Evolutionary conservation across 2,113 vertebrate species (phyloP), one percentile per base, ranked within the genome.

Genomic region (Sylvietta virens): DNA sequence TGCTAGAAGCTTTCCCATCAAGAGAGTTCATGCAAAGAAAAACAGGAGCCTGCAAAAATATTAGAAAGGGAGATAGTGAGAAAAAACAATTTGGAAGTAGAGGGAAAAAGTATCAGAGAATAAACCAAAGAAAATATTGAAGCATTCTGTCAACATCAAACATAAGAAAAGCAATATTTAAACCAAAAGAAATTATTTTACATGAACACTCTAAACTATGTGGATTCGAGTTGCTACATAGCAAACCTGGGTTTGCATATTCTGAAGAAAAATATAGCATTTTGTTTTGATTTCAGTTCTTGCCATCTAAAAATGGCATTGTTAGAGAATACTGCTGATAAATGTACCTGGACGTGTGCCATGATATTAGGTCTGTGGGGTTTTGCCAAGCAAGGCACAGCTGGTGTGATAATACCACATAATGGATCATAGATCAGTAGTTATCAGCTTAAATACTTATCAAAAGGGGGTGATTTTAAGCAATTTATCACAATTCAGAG

Each of bases 331-430:
- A 61, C 23, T 67, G 45, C 74, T 86, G 82, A 61, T 80, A 61
- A 71, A 86, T 60, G 74, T 45, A 62, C 61, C 58, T 85, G 82
- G 62, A 74, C 22, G 31, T 30, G 64, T 94, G 93, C 88, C 80
- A 57, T 20, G 33, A 1, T 51, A 86, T 17, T 62, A 51, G n/a
- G 44, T 72, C 51, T 47, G 37, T n/a, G 51, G 44, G 40, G 76
- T 88, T 95, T 72, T 82, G 74, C 86, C 71, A 86, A 88, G 48
- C 48, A 65, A 86, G 74, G 40, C 88, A 86, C 53, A 95, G 88
- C 66, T 92, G 82, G 19, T 86, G 50, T 76, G 57, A 64, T 65
- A 88, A 87, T 73, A 87, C 45, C 62, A 67, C 44, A 44, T 40
- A 87, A 79, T 81, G 51, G 65, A 88, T 62, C 78, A 71, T 16